These are phyloP conservation scores for Euthynnus affinis DNA, from an alignment of 2,797 vertebrate genomes.

Conservation along the genomic window DNA sequence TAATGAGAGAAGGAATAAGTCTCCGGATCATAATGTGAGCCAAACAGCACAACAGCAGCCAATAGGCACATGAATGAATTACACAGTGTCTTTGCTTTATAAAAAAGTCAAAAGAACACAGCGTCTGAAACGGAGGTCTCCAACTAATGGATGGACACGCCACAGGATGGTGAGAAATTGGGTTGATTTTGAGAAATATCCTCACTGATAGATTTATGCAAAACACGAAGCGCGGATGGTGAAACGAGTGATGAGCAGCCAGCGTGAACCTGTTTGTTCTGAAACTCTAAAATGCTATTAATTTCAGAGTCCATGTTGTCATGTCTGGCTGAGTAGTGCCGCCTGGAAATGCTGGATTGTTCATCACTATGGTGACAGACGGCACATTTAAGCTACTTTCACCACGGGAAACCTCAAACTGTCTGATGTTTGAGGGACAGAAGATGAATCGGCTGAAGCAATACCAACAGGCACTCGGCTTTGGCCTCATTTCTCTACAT, in stretches of 20 bases:
- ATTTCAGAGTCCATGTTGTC: constrained; percentile 14
- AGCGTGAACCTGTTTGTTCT: background rate
- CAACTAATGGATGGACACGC: background rate
- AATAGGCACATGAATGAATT: background rate
- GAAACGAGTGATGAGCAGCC: background rate
- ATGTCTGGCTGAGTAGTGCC: constrained; percentile 11
- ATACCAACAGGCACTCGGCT: background rate
- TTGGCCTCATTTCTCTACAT: constrained; percentile 13
- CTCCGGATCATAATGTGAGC: constrained; percentile 22
- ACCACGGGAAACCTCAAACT: constrained; percentile 43
- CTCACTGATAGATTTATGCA: background rate
- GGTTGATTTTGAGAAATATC: background rate
- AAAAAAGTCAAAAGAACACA: constrained; percentile 3
- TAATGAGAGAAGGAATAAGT: constrained; percentile 19
- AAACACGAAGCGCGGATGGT: background rate
- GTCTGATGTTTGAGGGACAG: constrained; percentile 45
- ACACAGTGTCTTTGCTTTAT: background rate
- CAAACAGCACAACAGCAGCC: constrained; percentile 29
- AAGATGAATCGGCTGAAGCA: constrained; percentile 40
- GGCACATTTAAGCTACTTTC: constrained; percentile 35
- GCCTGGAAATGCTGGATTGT: constrained; percentile 32
- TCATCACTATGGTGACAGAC: constrained; percentile 58
- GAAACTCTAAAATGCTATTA: background rate
- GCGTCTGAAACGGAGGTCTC: background rate
- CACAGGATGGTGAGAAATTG: background rate